Percentiles rank a stretch among this genome's conserved stretches.
These are phyloP conservation scores for Eupithecia vulgata DNA, from an alignment of 2,888 invertebrate species.

Conservation along the genomic window DNA sequence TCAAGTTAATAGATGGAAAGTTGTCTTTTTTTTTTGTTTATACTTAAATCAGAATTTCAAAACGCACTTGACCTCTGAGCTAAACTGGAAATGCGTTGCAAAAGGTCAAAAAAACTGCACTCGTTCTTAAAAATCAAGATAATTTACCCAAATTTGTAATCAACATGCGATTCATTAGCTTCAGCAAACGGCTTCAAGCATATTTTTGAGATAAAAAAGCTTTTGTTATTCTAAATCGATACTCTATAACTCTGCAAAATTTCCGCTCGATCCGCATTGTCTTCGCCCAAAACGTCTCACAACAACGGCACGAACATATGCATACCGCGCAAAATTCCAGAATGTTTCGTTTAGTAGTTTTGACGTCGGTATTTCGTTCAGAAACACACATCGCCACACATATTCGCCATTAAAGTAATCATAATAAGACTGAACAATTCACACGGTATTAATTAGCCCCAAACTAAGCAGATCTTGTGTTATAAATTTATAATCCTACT, in stretches of 20 bases:
- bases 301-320: neutral
- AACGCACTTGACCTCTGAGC: slow-evolving; percentile 8
- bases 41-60: slow-evolving; percentile 8
- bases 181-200: neutral
- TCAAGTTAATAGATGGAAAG: no score
- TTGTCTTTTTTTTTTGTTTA: neutral
- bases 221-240: neutral
- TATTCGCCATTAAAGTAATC: no score
- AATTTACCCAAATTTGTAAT: neutral
- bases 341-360: neutral
- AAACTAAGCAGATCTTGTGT: no score
- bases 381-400: no score
- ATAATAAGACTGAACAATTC: no score
- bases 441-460: no score
- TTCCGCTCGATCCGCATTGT: neutral
- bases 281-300: neutral
- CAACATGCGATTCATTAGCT: neutral
- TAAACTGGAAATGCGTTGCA: slow-evolving; percentile 6
- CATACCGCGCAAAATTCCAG: neutral
- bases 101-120: slow-evolving; percentile 7
- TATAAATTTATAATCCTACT: no score
- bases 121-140: neutral
- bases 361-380: neutral
- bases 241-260: neutral
- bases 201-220: neutral